Evolutionary conservation across 2,113 vertebrate species (phyloP).

Genomic region (Callorhinus ursinus): DNA sequence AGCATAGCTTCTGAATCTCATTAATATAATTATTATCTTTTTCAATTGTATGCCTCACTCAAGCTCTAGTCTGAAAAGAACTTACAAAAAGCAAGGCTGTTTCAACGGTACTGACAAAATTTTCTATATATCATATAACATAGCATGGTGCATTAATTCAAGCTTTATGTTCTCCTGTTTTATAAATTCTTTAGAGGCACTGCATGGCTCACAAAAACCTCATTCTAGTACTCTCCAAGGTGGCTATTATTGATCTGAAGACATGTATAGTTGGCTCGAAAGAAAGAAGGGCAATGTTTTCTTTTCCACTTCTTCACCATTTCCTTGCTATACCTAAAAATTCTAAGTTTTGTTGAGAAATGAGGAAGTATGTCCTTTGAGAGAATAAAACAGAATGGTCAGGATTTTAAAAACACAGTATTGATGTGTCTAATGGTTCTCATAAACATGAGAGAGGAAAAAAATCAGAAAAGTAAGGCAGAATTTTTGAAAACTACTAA

Average conservation of each 20-base stretch:
- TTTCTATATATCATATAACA: background rate
- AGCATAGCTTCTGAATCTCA: conserved; percentile 47
- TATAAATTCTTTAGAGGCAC: background rate
- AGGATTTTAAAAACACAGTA: background rate
- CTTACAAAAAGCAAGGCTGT: conserved; percentile 52
- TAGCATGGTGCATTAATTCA: background rate
- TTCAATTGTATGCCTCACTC: conserved; percentile 25
- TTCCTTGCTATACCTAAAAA: background rate
- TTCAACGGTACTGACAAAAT: background rate
- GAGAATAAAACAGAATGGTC: background rate
- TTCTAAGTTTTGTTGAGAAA: background rate
- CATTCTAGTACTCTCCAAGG: background rate
- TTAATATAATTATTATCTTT: conserved; percentile 54
- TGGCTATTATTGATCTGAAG: background rate
- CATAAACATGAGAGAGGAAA: background rate
- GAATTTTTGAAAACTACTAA: background rate
- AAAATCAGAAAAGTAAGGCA: background rate
- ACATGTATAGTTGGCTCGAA: background rate
- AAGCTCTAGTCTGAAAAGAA: conserved; percentile 23
- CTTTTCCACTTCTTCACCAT: background rate
- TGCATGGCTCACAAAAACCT: background rate
- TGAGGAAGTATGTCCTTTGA: background rate
- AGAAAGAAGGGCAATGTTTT: background rate
- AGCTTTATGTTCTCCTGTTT: background rate
- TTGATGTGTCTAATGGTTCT: background rate